A percentile compares a stretch with the other conserved stretches of the same genome.
phyloP scores from a whole-genome alignment of 2,797 vertebrate genomes.

The Enteromius fasciolatus region DNA sequence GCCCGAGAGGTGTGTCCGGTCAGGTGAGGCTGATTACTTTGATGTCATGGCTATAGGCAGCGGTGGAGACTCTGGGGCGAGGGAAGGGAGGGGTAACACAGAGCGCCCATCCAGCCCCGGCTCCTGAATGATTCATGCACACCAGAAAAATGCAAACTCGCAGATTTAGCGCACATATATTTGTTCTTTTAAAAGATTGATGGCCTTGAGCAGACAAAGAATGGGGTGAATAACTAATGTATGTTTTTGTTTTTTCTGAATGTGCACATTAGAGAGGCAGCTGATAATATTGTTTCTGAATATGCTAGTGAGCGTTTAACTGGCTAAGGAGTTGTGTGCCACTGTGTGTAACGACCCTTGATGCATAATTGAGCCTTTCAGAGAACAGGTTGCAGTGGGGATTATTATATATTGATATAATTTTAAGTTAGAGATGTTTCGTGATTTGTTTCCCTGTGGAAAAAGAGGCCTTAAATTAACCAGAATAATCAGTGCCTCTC shows the following conservation, averaged over 20 bases:
- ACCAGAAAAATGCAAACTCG: constrained; percentile 73
- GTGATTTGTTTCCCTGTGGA: constrained; percentile 51
- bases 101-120: constrained; percentile 13
- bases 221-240: constrained; percentile 34
- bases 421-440: constrained; percentile 46
- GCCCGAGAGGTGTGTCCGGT: constrained; percentile 19
- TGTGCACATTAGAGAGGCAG: constrained; percentile 21
- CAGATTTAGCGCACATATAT: constrained; percentile 73
- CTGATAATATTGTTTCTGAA: constrained; percentile 39
- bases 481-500: constrained; percentile 28
- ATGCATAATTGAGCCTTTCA: constrained; percentile 50
- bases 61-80: constrained; percentile 11
- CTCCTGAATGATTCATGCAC: constrained; percentile 61
- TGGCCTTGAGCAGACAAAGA: constrained; percentile 55
- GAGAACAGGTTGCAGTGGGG: constrained; percentile 46
- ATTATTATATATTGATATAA: constrained; percentile 62
- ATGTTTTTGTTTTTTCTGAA: constrained; percentile 32
- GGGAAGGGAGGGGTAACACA: constrained; percentile 21
- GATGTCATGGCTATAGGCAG: constrained; percentile 30
- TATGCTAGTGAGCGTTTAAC: constrained; percentile 39
- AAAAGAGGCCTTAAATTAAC: constrained; percentile 27
- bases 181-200: constrained; percentile 75
- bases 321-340: constrained; percentile 59
- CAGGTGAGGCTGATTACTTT: constrained; percentile 43
- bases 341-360: constrained; percentile 20